Evolutionary conservation across 2,797 vertebrate genomes (phyloP), one percentile per base, ranked within the genome.

Genomic region (Alauda arvensis): DNA sequence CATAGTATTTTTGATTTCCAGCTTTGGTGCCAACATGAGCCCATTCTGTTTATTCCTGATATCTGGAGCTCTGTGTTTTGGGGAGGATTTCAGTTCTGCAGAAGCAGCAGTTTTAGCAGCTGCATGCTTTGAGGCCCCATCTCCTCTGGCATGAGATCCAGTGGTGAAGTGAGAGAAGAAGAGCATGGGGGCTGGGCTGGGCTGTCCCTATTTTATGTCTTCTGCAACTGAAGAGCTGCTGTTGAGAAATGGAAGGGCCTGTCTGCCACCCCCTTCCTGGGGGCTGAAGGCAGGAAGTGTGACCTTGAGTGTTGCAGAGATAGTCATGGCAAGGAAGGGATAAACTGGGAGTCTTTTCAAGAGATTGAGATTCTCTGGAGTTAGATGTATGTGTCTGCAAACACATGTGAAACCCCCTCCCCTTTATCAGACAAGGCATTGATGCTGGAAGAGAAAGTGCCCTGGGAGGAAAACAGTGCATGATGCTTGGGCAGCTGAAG

Each of bases 71-170:
- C 42, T 74, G 61, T 86, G 61, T 84, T 91, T 79, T 61, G 29
- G 46, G 71, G n/a, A 82, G 28, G 78, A 60, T 88, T 88, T 91
- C 69, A 86, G 18, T 74, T 93, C 48, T 39, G 76, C 88, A 86
- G 86, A 52, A 87, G 63, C 65, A 91, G 91, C 78, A 91, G 53
- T 82, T 95, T 79, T 43, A 88, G 61, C 78, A 86, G 65, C 71
- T 94, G 86, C 0, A 0, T 53, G 29, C 42, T 70, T 24, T 57
- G 80, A 79, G 61, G 61, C 61, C 25, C 49, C 0, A 0, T 77
- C 34, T 87, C 34, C 34, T 72, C 67, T 87, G 51, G 57, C 1
- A 0, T 37, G 59, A 51, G 51, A 53, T 40, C 13, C 33, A 18
- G 75, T 0, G 0, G 20, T 61, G 61, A 79, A 37, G 33, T 31